These are phyloP conservation scores for Fopius arisanus DNA, from an alignment of 1,140 invertebrate species.

Conservation along the genomic window DNA sequence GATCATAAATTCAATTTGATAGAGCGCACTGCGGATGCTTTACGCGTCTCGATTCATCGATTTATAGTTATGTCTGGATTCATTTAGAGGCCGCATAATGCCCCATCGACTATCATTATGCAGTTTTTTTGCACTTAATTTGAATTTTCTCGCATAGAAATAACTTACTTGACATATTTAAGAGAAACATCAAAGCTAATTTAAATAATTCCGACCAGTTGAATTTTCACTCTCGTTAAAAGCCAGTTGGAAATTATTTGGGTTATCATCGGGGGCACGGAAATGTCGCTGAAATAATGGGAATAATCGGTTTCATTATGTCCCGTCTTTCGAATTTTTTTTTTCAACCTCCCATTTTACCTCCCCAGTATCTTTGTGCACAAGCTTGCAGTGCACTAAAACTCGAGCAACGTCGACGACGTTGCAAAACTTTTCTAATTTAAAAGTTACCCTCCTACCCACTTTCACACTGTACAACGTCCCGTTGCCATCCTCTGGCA, in stretches of 20 bases:
- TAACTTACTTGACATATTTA: too few species aligned
- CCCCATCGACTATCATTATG: constrained; percentile 10
- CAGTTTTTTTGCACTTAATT: too few species aligned
- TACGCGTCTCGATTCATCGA: constrained; percentile 33
- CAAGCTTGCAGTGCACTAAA: constrained; percentile 8
- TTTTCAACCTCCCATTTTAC: not conserved
- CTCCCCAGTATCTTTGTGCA: constrained; percentile 1
- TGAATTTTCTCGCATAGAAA: too few species aligned
- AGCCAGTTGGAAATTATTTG: too few species aligned
- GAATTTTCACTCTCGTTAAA: too few species aligned
- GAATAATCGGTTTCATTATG: constrained; percentile 10
- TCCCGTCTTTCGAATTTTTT: not conserved
- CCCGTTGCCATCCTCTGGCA: not conserved
- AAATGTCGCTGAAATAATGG: not conserved
- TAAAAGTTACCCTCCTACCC: constrained; percentile 45
- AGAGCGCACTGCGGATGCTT: constrained; percentile 35
- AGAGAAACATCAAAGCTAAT: too few species aligned
- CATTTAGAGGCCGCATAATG: not conserved
- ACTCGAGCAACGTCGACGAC: constrained; percentile 36
- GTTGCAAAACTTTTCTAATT: constrained; percentile 50
- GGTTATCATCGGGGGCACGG: not conserved
- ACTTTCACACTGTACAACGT: constrained; percentile 40
- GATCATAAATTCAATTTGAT: constrained; percentile 43
- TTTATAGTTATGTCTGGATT: constrained; percentile 25
- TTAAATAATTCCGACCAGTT: too few species aligned